phyloP scores from a whole-genome alignment of 1,140 invertebrate species.

The Lepidurus apus region DNA sequence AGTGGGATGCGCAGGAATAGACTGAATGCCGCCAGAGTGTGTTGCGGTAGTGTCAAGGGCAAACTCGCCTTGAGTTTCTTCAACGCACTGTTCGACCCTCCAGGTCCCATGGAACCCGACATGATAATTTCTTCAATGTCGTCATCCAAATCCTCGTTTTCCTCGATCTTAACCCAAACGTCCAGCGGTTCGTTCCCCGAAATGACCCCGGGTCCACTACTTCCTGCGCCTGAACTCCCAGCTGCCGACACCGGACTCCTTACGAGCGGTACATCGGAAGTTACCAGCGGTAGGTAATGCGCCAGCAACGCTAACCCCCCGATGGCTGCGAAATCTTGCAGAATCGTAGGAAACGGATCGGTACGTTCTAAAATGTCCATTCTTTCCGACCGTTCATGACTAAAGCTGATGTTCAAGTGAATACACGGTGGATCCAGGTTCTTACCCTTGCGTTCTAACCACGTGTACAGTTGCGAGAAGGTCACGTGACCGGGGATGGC shows the following conservation, averaged over 20 bases:
- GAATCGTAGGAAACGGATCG: slow-evolving; percentile 54
- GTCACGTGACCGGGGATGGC: slow-evolving; percentile 54
- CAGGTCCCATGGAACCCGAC: slow-evolving; percentile 27
- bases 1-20: slow-evolving; percentile 78
- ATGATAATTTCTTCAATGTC: slow-evolving; percentile 32
- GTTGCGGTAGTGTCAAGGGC: slow-evolving; percentile 66
- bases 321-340: slow-evolving; percentile 74
- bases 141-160: slow-evolving; percentile 34
- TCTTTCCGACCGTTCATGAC: slow-evolving; percentile 24
- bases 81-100: slow-evolving; percentile 37
- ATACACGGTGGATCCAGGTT: slow-evolving; percentile 54
- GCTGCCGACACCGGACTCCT: background rate
- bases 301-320: slow-evolving; percentile 83
- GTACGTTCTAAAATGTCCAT: background rate
- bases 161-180: slow-evolving; percentile 32
- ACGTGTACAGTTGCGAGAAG: slow-evolving; percentile 56
- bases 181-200: slow-evolving; percentile 35
- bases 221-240: background rate
- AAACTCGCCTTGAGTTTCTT: slow-evolving; percentile 34
- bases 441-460: slow-evolving; percentile 52
- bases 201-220: slow-evolving; percentile 26
- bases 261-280: background rate
- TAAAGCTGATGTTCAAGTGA: slow-evolving; percentile 32
- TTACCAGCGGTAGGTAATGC: slow-evolving; percentile 66
- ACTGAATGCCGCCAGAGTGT: slow-evolving; percentile 83